Evolutionary conservation across 1,140 invertebrate genomes (phyloP).

Genomic region (Bombyx mandarina): DNA sequence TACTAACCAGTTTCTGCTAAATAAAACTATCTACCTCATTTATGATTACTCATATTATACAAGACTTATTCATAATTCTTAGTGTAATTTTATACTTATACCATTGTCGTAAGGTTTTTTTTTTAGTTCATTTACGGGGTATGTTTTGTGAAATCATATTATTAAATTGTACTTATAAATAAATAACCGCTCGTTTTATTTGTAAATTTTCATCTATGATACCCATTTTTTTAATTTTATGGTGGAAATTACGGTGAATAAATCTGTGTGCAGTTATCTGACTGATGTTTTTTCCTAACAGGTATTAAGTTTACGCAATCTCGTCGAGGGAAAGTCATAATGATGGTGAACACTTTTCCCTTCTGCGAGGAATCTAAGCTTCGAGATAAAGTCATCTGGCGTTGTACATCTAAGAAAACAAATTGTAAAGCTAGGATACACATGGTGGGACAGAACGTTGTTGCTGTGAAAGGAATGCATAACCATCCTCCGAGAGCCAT

Average conservation of each 20-base stretch:
- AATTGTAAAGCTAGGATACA: conserved; percentile 69
- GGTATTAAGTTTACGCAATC: conserved; percentile 69
- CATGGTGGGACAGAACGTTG: conserved; percentile 60
- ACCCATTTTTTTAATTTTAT: too few species aligned
- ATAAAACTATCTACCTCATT: conserved; percentile 56
- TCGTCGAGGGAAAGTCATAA: conserved; percentile 66
- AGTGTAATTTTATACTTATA: conserved; percentile 65
- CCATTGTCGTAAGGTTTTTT: conserved; percentile 52
- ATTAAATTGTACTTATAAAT: conserved; percentile 70
- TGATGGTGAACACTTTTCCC: conserved; percentile 70
- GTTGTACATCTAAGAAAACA: conserved; percentile 69
- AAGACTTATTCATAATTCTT: conserved; percentile 39
- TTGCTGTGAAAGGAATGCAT: conserved; percentile 66
- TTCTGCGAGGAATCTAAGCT: conserved; percentile 69
- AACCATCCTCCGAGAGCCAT: conserved; percentile 58
- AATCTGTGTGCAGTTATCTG: conserved; percentile 27
- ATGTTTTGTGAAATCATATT: conserved; percentile 68
- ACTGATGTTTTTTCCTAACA: conserved; percentile 40
- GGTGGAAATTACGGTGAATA: conserved; percentile 1
- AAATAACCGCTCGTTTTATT: conserved; percentile 62
- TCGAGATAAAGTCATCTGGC: conserved; percentile 67
- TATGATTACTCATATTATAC: conserved; percentile 47
- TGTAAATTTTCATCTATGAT: conserved; percentile 7
- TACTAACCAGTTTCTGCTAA: conserved; percentile 22
- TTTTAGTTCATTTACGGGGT: conserved; percentile 61